Conservation (phyloP, 2,113 vertebrate species). For the Mastomys natalensis region DNA sequence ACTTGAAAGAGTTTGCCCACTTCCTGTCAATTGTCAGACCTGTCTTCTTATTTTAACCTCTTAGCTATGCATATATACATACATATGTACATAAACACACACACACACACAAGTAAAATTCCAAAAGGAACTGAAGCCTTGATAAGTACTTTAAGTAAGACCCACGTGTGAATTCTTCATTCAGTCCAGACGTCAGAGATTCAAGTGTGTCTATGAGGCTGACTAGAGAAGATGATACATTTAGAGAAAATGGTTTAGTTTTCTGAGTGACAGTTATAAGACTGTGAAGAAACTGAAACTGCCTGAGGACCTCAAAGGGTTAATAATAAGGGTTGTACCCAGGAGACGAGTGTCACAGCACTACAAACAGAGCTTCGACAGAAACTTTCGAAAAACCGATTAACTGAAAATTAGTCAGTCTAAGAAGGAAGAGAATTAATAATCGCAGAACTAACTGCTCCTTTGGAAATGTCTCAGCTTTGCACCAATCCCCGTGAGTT, state of each 20-base stretch:
- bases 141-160: not conserved
- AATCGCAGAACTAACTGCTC: constrained; percentile 52
- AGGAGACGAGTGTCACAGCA: not conserved
- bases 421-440: constrained; percentile 56
- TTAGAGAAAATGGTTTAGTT: constrained; percentile 57
- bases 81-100: not conserved
- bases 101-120: not conserved
- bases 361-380: not conserved
- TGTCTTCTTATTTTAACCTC: constrained; percentile 24
- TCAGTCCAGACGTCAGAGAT: not conserved
- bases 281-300: constrained; percentile 23
- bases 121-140: not conserved
- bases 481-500: not conserved
- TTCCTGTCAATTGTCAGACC: not conserved
- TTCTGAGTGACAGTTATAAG: constrained; percentile 4
- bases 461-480: constrained; percentile 73
- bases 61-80: not conserved
- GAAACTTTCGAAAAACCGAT: constrained; percentile 9
- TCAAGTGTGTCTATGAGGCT: not conserved
- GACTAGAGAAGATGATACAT: not conserved
- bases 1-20: not conserved
- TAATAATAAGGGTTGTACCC: constrained; percentile 33
- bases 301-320: not conserved
- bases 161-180: not conserved
- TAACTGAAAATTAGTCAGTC: constrained; percentile 72